phyloP scores from a whole-genome alignment of 2,113 vertebrate species.

The Cinclus mexicanus region DNA sequence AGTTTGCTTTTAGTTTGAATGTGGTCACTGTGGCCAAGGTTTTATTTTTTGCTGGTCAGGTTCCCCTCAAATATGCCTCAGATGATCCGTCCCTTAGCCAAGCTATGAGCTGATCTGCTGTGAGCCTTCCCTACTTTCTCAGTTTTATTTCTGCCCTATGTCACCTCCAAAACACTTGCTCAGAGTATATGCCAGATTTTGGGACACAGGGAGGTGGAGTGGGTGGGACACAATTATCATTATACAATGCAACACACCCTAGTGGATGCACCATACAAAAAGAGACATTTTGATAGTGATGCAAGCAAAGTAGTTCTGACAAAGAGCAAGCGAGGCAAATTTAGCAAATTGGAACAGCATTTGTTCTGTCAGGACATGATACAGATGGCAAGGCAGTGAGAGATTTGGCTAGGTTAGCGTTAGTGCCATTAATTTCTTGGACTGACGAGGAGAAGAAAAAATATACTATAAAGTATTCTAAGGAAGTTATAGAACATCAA shows the following conservation, averaged over 20 bases:
- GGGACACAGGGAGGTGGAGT: not conserved
- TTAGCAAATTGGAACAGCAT: not conserved
- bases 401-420: constrained; percentile 22
- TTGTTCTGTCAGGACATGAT: not conserved
- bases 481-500: not conserved
- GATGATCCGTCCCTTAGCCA: not conserved
- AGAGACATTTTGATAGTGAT: not conserved
- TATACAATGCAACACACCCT: not conserved
- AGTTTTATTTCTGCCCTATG: not conserved
- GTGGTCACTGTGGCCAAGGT: not conserved
- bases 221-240: not conserved
- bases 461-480: not conserved
- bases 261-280: not conserved
- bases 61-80: not conserved
- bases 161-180: not conserved
- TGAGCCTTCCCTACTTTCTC: not conserved
- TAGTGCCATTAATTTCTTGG: constrained; percentile 13
- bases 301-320: not conserved
- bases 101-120: not conserved
- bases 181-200: not conserved
- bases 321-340: constrained; percentile 23
- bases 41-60: not conserved
- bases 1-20: not conserved
- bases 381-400: constrained; percentile 61
- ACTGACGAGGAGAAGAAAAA: not conserved